Evolutionary conservation across 2,797 vertebrate genomes (phyloP), one percentile per base, ranked within the genome.

Genomic region (Emys orbicularis): DNA sequence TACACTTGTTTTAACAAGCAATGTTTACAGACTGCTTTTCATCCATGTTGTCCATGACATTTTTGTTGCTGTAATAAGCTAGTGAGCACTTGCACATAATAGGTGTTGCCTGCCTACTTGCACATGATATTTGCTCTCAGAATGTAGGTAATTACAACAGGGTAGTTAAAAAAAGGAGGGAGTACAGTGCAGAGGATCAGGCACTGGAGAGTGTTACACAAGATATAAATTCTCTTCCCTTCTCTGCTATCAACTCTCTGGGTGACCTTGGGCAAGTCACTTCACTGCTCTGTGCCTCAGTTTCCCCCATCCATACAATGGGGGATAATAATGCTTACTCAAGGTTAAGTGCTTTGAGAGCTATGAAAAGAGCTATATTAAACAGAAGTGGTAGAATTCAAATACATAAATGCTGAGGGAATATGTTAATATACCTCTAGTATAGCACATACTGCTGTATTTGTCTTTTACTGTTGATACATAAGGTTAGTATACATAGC

Each of bases 1-100:
- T 8, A 31, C 52, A 52, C 15, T 21, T 86, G 82, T 50, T 87
- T 93, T 83, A 76, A 57, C 15, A 49, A 68, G 6, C 12, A 34
- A 4, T 53, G 21, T 44, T 88, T 93, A 57, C 7, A 9, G 0
- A 25, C 8, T n/a, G 6, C 23, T 47, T 61, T 59, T 86, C 11
- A 77, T 84, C 41, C 2, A 34, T 87, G 82, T 95, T 1, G 3
- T 72, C 8, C 25, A 8, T n/a, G 15, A 41, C 37, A n/a, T 9
- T 83, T 90, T 50, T 65, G 83, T 74, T 18, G 15, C 10, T 54
- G 47, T 0, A 2, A n/a, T 76, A 49, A 0, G 0, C 79, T 86
- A 85, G 65, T 44, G 16, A 76, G 6, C 27, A 86, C 31, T 16
- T 77, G 13, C 25, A 89, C 82, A 37, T 2, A 65, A 23, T 21